These are phyloP conservation scores for Mesembrinibis cayennensis DNA, from an alignment of 2,113 vertebrate genomes.

Conservation along the genomic window DNA sequence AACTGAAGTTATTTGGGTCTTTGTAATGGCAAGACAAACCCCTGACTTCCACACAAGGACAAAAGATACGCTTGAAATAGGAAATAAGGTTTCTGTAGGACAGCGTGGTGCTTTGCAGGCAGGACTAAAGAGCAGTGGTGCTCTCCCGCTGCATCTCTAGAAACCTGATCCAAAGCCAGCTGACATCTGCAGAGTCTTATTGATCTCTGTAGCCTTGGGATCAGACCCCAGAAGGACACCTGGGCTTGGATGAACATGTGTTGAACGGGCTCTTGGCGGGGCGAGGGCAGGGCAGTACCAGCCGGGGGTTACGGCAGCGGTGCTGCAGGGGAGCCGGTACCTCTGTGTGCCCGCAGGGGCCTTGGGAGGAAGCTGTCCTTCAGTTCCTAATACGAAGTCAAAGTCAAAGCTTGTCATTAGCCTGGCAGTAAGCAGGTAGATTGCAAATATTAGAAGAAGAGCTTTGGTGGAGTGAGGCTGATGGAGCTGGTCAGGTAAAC, in stretches of 20 bases:
- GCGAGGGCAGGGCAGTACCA: not conserved
- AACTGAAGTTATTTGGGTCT: not conserved
- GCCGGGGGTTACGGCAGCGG: accelerated
- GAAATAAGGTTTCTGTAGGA: not conserved
- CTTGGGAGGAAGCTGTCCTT: not conserved
- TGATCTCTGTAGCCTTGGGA: not conserved
- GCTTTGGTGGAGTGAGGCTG: not conserved
- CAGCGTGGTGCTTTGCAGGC: not conserved
- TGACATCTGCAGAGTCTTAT: not conserved
- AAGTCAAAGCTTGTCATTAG: not conserved
- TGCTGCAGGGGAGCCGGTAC: not conserved
- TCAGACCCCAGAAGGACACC: not conserved
- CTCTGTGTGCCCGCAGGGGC: not conserved
- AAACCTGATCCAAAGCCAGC: not conserved
- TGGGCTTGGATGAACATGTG: not conserved
- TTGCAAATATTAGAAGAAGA: not conserved
- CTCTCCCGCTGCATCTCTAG: not conserved
- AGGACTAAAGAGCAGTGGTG: not conserved
- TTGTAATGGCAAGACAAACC: not conserved
- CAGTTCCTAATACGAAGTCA: not conserved
- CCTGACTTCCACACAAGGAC: accelerated
- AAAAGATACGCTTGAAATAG: not conserved
- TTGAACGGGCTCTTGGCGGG: not conserved
- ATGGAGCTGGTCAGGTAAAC: not conserved
- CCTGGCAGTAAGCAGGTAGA: not conserved